Conservation (phyloP, 2,888 invertebrate species). For the Metacarcinus magister region DNA sequence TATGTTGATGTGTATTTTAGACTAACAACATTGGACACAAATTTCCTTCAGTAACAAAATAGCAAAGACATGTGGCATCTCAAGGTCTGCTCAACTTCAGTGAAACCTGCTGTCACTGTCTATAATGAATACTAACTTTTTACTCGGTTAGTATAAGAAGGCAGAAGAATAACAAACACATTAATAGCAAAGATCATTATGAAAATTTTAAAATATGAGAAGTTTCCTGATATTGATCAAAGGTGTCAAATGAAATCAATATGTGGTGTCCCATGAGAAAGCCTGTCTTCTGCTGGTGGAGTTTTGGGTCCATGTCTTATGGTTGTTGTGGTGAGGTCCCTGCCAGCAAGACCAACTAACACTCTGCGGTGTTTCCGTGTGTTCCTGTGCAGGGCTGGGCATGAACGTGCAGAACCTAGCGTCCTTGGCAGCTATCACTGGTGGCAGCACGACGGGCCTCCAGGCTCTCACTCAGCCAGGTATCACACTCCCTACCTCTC, state of each 20-base stretch:
- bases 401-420: conserved; percentile 96
- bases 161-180: not conserved
- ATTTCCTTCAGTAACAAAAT: conserved; percentile 12
- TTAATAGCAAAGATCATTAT: not conserved
- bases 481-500: conserved; percentile 84
- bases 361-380: conserved; percentile 29
- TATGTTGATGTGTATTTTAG: not conserved
- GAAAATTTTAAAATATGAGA: not conserved
- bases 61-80: not conserved
- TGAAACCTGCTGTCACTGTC: not conserved
- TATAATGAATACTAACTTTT: not conserved
- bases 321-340: conserved; percentile 10
- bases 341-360: conserved; percentile 30
- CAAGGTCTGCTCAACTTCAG: not conserved
- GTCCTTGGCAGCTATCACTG: conserved; percentile 93
- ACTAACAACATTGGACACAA: conserved; percentile 42
- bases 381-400: conserved; percentile 73
- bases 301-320: conserved; percentile 34
- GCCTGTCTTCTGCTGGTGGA: conserved; percentile 19
- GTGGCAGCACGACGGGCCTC: conserved; percentile 86
- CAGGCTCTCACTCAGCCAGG: conserved; percentile 86
- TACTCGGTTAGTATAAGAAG: not conserved
- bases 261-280: not conserved
- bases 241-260: not conserved
- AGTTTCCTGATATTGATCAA: not conserved